Conservation (phyloP, 2,888 invertebrate genomes). For the Netelia virgata region DNA sequence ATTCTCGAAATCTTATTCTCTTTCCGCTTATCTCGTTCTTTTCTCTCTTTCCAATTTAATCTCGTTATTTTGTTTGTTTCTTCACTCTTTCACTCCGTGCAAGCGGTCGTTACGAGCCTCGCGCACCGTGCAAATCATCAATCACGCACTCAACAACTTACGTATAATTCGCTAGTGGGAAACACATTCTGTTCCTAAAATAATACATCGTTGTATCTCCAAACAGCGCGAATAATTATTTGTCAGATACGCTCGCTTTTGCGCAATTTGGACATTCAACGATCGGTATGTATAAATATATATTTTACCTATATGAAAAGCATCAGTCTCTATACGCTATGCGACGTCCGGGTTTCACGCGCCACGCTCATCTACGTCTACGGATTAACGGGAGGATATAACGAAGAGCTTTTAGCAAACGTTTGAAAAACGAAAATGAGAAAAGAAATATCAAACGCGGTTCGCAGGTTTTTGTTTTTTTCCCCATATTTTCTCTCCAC, state of each 20-base stretch:
- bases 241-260: constrained; percentile 39
- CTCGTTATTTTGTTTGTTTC: constrained; percentile 32
- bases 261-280: constrained; percentile 53
- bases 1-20: constrained; percentile 64
- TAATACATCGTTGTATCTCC: constrained; percentile 70
- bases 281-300: constrained; percentile 81
- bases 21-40: constrained; percentile 37
- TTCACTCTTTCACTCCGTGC: constrained; percentile 23
- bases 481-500: not conserved
- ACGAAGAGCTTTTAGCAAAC: not conserved
- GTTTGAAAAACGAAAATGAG: not conserved
- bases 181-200: constrained; percentile 79
- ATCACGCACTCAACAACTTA: constrained; percentile 75
- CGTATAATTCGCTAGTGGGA: constrained; percentile 74
- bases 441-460: constrained; percentile 1
- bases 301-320: constrained; percentile 85
- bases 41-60: constrained; percentile 22
- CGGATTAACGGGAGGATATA: constrained; percentile 3
- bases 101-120: constrained; percentile 39
- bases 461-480: not conserved
- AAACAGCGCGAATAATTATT: constrained; percentile 52
- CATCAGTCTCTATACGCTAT: constrained; percentile 83
- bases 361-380: constrained; percentile 45
- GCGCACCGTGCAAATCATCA: constrained; percentile 35
- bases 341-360: constrained; percentile 74